A percentile compares a stretch with the other conserved stretches of the same genome.
These are phyloP conservation scores for Mactromeris polynyma DNA, from an alignment of 2,888 invertebrate species.

Conservation along the genomic window DNA sequence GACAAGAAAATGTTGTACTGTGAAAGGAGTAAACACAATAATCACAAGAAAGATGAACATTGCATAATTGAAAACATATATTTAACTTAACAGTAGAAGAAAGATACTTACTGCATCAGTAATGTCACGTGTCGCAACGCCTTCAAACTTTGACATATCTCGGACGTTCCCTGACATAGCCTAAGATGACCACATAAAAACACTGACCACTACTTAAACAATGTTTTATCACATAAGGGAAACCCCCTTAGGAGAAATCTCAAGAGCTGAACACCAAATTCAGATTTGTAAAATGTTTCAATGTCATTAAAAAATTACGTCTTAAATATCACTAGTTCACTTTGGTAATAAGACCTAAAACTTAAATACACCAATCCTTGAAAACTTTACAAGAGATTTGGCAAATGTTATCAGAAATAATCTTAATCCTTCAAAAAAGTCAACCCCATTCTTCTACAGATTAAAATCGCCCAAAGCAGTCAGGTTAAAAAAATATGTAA, in stretches of 20 bases:
- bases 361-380: not conserved
- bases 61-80: not conserved
- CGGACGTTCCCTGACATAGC: conserved; percentile 30
- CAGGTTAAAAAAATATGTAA: not conserved
- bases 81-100: not conserved
- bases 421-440: conserved; percentile 9
- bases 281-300: not conserved
- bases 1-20: no score
- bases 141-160: conserved; percentile 34
- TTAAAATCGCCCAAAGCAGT: not conserved
- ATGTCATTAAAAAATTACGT: not conserved
- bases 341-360: not conserved
- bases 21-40: no score
- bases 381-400: not conserved
- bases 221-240: not conserved
- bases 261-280: not conserved
- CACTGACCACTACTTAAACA: not conserved
- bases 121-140: conserved; percentile 26
- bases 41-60: not conserved
- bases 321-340: not conserved
- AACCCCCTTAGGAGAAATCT: not conserved
- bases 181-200: not conserved
- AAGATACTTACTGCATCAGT: conserved; percentile 15
- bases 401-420: not conserved
- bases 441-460: not conserved